These are phyloP conservation scores for Strigops habroptila DNA, from an alignment of 2,113 vertebrate genomes.

Conservation along the genomic window DNA sequence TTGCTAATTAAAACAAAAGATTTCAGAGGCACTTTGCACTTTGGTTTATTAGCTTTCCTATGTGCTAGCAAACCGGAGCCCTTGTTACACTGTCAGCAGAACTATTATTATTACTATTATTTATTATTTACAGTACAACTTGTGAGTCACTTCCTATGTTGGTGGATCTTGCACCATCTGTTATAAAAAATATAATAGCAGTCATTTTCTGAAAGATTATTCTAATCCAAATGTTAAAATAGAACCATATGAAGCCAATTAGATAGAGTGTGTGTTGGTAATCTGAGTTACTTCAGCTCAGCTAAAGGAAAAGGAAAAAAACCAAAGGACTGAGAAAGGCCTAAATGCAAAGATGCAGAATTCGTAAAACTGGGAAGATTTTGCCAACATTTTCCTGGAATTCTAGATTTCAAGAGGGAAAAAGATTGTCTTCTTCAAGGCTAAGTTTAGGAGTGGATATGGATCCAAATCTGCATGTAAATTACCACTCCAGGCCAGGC, in stretches of 20 bases:
- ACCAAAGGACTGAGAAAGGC: neutral
- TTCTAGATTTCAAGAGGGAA: slow-evolving; percentile 20
- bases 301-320: neutral
- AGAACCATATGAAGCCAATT: slow-evolving; percentile 60
- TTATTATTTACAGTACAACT: slow-evolving; percentile 67
- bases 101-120: slow-evolving; percentile 65
- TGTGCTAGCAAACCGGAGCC: slow-evolving; percentile 44
- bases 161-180: slow-evolving; percentile 60
- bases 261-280: slow-evolving; percentile 48
- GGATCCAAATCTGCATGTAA: neutral
- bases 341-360: slow-evolving; percentile 7
- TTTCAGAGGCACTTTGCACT: slow-evolving; percentile 53
- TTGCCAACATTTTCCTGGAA: neutral
- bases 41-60: slow-evolving; percentile 60
- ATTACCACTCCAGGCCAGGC: slow-evolving; percentile 9
- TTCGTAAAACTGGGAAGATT: neutral
- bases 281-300: slow-evolving; percentile 51
- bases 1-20: slow-evolving; percentile 69
- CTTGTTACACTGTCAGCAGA: slow-evolving; percentile 65
- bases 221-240: slow-evolving; percentile 61
- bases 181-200: slow-evolving; percentile 53
- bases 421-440: neutral
- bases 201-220: slow-evolving; percentile 62
- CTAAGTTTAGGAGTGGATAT: neutral
- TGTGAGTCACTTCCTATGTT: slow-evolving; percentile 64